These are phyloP conservation scores for Gobius niger DNA, from an alignment of 2,113 vertebrate genomes.

Conservation along the genomic window DNA sequence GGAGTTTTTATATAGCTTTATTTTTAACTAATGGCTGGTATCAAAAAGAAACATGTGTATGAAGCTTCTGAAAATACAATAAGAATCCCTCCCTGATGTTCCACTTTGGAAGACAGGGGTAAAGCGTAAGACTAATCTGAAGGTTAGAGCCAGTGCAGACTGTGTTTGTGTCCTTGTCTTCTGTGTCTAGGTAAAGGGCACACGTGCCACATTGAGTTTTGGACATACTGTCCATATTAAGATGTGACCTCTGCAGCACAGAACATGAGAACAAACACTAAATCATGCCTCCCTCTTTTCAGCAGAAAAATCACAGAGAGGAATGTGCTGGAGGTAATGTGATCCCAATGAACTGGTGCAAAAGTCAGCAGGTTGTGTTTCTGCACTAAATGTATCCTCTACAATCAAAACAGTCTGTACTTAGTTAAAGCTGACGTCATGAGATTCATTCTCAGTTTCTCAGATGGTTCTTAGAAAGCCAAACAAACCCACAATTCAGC, in stretches of 20 bases:
- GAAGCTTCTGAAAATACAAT: too few species aligned
- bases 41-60: too few species aligned
- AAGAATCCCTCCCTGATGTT: too few species aligned
- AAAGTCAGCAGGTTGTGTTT: conserved; percentile 5
- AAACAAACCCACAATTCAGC: conserved; percentile 16
- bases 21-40: too few species aligned
- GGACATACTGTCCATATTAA: background rate
- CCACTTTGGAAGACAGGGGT: too few species aligned
- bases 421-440: conserved; percentile 8
- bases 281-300: background rate
- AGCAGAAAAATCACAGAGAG: conserved; percentile 5
- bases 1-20: too few species aligned
- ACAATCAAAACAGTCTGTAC: conserved; percentile 3
- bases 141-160: too few species aligned
- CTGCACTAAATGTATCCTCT: background rate
- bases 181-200: too few species aligned
- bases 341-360: conserved; percentile 1
- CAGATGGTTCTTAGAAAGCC: conserved; percentile 28
- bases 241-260: background rate
- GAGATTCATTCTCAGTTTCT: conserved; percentile 27
- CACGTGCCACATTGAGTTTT: background rate
- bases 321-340: conserved; percentile 5
- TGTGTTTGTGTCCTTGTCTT: too few species aligned
- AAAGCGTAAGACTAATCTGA: too few species aligned
- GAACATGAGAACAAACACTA: background rate